Evolutionary conservation across 2,888 invertebrate species (phyloP), one percentile per base, ranked within the genome.

Genomic region (Drosophila koepferae): DNA sequence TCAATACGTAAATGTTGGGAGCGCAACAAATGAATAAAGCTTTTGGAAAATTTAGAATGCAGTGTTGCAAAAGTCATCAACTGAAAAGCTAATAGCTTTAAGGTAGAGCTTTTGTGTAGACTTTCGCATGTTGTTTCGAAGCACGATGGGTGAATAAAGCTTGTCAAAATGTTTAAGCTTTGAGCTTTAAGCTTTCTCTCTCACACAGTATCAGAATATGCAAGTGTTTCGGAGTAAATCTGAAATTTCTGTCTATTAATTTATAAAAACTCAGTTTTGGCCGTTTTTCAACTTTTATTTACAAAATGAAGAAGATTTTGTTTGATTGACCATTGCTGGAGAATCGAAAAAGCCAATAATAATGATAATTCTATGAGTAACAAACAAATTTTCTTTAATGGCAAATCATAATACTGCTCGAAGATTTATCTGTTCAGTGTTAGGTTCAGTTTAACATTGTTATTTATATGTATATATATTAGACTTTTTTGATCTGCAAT

Each of bases 271-370:
- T 56, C n/a, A 10, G 23, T 8, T 66, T 66, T 10, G 34, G 74
- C 73, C 74, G 72, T 79, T 81, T 86, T 82, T 65, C 75, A 78
- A 85, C 80, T 81, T 89, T 88, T 88, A 88, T 88, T 88, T 88
- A 88, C 89, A 88, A 88, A 88, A 89, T 82, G 81, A 84, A 81
- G 82, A 75, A 56, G 70, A 46, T 80, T 58, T 69, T 55, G 74
- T 69, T 81, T 69, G 62, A 31, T 59, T 71, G 63, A 73, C 60
- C 73, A 70, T 80, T 79, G 62, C 66, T 80, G 72, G 74, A 70
- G 63, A 72, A 65, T 78, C 43, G 40, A 71, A 64, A 54, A 63
- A 75, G 60, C 72, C 38, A 82, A 80, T 80, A 77, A 77, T 44
- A 63, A 71, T 62, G 40, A 66, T 63, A 55, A 63, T 56, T 48